Conservation (phyloP, 2,797 vertebrate species). For the Crypturellus tataupa region DNA sequence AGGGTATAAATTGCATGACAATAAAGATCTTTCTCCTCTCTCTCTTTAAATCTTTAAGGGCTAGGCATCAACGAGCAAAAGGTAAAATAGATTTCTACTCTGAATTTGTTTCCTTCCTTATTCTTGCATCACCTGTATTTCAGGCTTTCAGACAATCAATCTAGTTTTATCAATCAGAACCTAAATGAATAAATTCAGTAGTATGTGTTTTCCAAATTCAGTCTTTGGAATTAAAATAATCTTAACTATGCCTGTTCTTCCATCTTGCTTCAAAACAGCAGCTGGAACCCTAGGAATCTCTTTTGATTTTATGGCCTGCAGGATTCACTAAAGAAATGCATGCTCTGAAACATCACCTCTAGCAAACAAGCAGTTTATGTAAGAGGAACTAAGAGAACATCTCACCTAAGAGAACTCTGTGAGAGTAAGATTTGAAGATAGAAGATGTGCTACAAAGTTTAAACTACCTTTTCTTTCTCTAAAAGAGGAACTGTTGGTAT, state of each 20-base stretch:
- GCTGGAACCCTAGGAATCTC: neutral
- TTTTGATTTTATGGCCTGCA: neutral
- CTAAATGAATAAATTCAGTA: neutral
- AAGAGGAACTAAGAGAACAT: too few species aligned
- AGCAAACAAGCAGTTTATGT: neutral
- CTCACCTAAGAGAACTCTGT: neutral
- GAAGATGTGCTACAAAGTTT: neutral
- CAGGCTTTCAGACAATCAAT: neutral
- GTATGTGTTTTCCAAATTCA: neutral
- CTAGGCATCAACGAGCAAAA: neutral
- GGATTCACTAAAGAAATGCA: neutral
- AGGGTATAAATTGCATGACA: neutral
- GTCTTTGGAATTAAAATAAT: neutral
- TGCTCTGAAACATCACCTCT: neutral
- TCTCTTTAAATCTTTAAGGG: neutral
- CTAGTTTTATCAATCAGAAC: neutral
- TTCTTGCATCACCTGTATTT: neutral
- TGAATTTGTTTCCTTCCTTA: neutral
- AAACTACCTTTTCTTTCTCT: neutral
- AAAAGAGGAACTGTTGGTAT: neutral
- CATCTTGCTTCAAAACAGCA: neutral
- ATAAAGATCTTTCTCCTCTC: neutral
- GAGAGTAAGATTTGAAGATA: neutral
- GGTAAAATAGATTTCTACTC: neutral
- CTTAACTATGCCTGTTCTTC: neutral